Evolutionary conservation across 1,140 invertebrate genomes (phyloP).

Genomic region (Conus betulinus): DNA sequence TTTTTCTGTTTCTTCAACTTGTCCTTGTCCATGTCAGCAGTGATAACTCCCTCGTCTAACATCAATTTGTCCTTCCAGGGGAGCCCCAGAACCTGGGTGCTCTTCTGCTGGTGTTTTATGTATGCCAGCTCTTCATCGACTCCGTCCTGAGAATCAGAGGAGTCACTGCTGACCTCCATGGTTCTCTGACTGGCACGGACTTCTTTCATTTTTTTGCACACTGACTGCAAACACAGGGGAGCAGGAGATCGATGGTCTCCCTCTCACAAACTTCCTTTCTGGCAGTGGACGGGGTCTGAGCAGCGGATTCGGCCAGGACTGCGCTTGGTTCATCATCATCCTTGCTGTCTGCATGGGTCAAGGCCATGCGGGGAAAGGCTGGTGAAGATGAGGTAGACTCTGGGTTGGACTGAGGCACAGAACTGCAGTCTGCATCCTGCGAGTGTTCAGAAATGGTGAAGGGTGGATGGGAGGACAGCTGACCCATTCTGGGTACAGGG

Average conservation of each 20-base stretch:
- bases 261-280: not conserved
- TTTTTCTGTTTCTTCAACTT: conserved; percentile 37
- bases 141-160: conserved; percentile 34
- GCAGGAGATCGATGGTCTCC: conserved; percentile 1
- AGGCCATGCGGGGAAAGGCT: conserved; percentile 26
- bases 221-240: conserved; percentile 9
- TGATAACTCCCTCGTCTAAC: not conserved
- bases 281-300: not conserved
- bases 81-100: not conserved
- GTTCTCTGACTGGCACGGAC: not conserved
- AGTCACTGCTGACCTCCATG: conserved; percentile 33
- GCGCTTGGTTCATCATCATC: not conserved
- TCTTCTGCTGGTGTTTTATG: not conserved
- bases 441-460: conserved; percentile 32
- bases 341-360: not conserved
- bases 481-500: conserved; percentile 17
- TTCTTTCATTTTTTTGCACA: conserved; percentile 28
- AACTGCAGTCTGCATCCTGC: conserved; percentile 38
- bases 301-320: too few species aligned
- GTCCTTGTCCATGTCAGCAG: conserved; percentile 6
- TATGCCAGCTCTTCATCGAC: conserved; percentile 1
- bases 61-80: conserved; percentile 4
- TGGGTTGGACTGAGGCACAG: conserved; percentile 33
- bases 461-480: not conserved
- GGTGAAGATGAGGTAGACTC: conserved; percentile 26